Evolutionary conservation across 1,140 invertebrate genomes (phyloP), one percentile per base, ranked within the genome.

Genomic region (Cardiocondyla obscurior): DNA sequence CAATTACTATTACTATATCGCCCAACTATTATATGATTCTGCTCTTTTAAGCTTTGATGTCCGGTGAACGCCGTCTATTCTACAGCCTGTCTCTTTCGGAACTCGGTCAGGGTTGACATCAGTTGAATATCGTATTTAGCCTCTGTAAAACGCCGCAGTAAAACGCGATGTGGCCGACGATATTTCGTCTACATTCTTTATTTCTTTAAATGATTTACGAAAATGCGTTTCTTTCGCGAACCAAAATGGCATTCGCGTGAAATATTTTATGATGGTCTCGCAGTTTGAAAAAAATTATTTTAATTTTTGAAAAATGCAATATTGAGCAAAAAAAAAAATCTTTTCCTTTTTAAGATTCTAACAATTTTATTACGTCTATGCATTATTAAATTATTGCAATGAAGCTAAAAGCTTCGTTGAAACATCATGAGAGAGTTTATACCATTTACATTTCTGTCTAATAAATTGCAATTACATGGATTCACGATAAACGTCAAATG

Each of bases 61-160:
- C 58, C 36, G 16, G 51, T 57, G 65, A 77, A 85, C 70, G 55
- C 51, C 76, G 53, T 73, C 60, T 67, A 64, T 85, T 81, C 16
- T 58, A 58, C 36, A 4, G 28, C n/a, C 65, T 46, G 42, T 51
- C 74, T 83, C 39, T 22, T 16, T 53, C 14, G 64, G 70, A 85
- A 85, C 83, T 86, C 84, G 84, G 84, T 86, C 84, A 86, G 58
- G 83, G 84, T 81, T 84, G 49, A 44, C 53, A 58, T 81, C 39
- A 44, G 39, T 42, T 42, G 14, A 46, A 46, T 39, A 44, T 73
- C 57, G 39, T 30, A 58, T 81, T 81, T 42, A 57, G 49, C 33
- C 44, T 70, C 70, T 70, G 64, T 81, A 22, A 57, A 70, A 53
- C n/a, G 49, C 10, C n/a, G n/a, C n/a, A n/a, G n/a, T n/a, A n/a